Evolutionary conservation across 92 coral and sea anemone species (phyloP).

Genomic region (Palythoa caribaeorum): DNA sequence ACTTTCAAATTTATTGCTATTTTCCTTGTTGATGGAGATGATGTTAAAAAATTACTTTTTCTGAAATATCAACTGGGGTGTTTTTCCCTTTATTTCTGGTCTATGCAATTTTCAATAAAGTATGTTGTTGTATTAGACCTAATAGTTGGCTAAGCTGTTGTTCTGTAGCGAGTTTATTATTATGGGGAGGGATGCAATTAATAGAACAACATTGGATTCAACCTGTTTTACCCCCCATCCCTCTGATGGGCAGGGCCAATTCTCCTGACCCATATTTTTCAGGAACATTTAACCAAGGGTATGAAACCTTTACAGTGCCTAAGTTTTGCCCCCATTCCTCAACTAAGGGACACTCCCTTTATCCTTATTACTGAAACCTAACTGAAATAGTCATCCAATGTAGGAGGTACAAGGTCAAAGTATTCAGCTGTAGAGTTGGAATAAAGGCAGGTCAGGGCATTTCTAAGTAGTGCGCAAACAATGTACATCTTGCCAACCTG

Average conservation of each 20-base stretch:
- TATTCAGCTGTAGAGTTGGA: conserved; percentile 57
- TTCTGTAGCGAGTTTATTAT: conserved; percentile 45
- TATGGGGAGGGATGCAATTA: conserved; percentile 56
- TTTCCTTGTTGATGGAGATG: conserved; percentile 56
- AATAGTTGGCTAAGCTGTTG: conserved; percentile 45
- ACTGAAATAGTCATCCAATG: conserved; percentile 54
- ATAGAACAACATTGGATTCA: conserved; percentile 29
- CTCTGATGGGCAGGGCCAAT: conserved; percentile 36
- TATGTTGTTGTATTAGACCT: conserved; percentile 49
- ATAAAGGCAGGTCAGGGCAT: conserved; percentile 51
- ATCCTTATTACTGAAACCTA: conserved; percentile 53
- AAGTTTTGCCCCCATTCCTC: conserved; percentile 46
- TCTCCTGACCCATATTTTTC: conserved; percentile 52
- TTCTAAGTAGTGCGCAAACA: conserved; percentile 43
- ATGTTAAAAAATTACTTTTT: conserved; percentile 50
- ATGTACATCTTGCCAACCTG: conserved; percentile 48
- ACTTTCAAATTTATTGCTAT: conserved; percentile 47
- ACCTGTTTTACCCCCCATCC: conserved; percentile 48
- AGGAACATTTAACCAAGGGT: conserved; percentile 52
- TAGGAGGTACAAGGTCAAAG: conserved; percentile 61
- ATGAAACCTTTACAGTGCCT: conserved; percentile 58
- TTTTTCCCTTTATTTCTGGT: conserved; percentile 55
- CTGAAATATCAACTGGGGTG: conserved; percentile 51
- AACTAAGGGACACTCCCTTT: conserved; percentile 58
- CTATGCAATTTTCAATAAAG: conserved; percentile 45